phyloP scores from a whole-genome alignment of 2,797 vertebrate species.

The Coreius guichenoti region DNA sequence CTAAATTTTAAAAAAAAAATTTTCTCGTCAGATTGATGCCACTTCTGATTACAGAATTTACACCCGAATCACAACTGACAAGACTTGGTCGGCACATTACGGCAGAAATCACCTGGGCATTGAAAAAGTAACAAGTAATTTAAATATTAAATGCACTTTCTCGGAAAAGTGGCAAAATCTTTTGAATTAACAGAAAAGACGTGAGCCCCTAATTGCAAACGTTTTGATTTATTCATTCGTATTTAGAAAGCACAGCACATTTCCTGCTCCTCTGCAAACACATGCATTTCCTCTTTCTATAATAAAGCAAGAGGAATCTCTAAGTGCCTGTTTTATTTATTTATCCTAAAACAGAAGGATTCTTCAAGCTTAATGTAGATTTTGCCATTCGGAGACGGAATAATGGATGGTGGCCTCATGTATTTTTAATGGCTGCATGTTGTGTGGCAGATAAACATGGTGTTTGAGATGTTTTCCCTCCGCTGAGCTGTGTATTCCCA shows the following conservation, averaged over 20 bases:
- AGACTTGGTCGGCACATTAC: slow-evolving; percentile 91
- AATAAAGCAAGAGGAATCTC: slow-evolving; percentile 78
- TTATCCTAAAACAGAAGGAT: slow-evolving; percentile 85
- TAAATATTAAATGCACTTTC: slow-evolving; percentile 94
- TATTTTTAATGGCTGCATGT: slow-evolving; percentile 85
- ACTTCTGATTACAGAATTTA: slow-evolving; percentile 96
- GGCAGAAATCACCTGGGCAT: slow-evolving; percentile 88
- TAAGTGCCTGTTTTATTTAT: slow-evolving; percentile 86
- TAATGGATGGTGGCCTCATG: slow-evolving; percentile 85
- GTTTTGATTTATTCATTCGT: slow-evolving; percentile 78
- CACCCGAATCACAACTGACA: slow-evolving; percentile 97
- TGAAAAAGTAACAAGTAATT: slow-evolving; percentile 82
- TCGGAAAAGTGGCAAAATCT: slow-evolving; percentile 93
- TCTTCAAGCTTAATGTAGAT: slow-evolving; percentile 82
- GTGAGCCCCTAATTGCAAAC: slow-evolving; percentile 75
- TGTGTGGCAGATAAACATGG: slow-evolving; percentile 85
- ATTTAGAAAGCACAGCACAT: slow-evolving; percentile 74
- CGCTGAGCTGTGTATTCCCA: slow-evolving; percentile 81
- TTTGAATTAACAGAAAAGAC: slow-evolving; percentile 93
- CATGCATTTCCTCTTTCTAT: slow-evolving; percentile 65
- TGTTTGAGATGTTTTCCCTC: slow-evolving; percentile 84
- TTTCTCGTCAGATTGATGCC: slow-evolving; percentile 95
- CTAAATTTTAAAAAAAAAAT: slow-evolving; percentile 99
- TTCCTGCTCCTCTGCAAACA: slow-evolving; percentile 72
- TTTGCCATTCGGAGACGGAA: slow-evolving; percentile 86